Evolutionary conservation across 2,797 vertebrate genomes (phyloP).

Genomic region (Taeniopygia guttata): DNA sequence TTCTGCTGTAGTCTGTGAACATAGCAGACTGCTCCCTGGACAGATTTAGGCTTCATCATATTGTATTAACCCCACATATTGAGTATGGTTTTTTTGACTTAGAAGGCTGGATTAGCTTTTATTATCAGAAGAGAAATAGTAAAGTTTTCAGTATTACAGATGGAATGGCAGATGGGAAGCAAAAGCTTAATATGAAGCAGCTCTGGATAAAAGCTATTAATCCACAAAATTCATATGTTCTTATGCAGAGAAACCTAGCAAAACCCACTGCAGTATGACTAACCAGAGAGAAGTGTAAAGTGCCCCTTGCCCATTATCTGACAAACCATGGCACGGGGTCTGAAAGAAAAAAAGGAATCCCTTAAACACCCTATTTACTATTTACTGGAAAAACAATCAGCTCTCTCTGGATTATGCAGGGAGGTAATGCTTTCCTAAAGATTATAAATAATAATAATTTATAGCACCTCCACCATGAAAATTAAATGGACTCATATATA

Average conservation of each 20-base stretch:
- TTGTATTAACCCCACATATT: background rate
- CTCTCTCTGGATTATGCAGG: background rate
- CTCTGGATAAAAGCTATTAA: slow-evolving; percentile 68
- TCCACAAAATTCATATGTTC: slow-evolving; percentile 71
- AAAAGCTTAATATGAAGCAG: slow-evolving; percentile 61
- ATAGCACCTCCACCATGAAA: background rate
- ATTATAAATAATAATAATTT: background rate
- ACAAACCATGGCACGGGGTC: background rate
- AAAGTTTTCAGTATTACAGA: slow-evolving; percentile 64
- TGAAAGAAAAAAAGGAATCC: background rate
- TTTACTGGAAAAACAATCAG: background rate
- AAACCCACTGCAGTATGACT: slow-evolving; percentile 42
- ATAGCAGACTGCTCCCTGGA: background rate
- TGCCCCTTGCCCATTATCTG: background rate
- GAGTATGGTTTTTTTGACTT: background rate
- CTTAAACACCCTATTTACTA: background rate
- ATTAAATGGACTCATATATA: background rate
- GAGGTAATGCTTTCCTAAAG: background rate
- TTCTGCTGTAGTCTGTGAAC: background rate
- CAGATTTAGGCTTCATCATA: slow-evolving; percentile 21
- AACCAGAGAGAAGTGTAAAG: background rate
- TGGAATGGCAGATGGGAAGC: slow-evolving; percentile 73
- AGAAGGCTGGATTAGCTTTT: slow-evolving; percentile 44
- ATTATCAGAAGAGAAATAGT: slow-evolving; percentile 39
- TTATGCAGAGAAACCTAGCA: background rate